A percentile compares a stretch with the other conserved stretches of the same genome.
phyloP scores from a whole-genome alignment of 30 jellyfish, hydroid and myxozoan species.

The Catostylus mosaicus region DNA sequence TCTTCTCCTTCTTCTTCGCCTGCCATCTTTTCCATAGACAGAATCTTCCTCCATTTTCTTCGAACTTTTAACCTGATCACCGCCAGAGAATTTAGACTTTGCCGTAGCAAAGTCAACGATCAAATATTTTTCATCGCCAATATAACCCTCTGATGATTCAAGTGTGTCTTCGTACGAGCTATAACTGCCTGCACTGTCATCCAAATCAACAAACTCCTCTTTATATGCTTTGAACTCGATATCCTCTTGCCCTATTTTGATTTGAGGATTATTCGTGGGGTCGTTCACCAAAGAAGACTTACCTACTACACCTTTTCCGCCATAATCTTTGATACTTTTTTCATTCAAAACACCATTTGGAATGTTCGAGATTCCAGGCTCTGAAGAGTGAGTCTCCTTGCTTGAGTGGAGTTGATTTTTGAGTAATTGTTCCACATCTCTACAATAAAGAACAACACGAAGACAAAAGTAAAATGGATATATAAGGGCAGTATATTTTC shows the following conservation, averaged over 20 bases:
- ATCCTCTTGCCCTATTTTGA: not conserved
- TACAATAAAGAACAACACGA: not conserved
- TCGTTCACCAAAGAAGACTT: not conserved
- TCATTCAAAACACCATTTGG: constrained; percentile 40
- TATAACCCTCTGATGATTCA: constrained; percentile 68
- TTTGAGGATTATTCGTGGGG: not conserved
- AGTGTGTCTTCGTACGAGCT: constrained; percentile 28
- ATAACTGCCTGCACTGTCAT: constrained; percentile 23
- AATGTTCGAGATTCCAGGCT: not conserved
- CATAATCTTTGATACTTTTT: not conserved
- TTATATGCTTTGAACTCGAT: not conserved
- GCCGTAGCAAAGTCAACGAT: constrained; percentile 76
- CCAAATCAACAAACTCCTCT: constrained; percentile 9
- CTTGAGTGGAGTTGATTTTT: constrained; percentile 31
- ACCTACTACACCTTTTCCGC: not conserved
- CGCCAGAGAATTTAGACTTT: not conserved
- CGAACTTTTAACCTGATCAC: not conserved
- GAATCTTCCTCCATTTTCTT: constrained; percentile 14
- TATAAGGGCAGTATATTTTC: not conserved
- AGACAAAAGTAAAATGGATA: constrained; percentile 7
- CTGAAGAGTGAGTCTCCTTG: constrained; percentile 21
- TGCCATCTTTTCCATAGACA: constrained; percentile 60
- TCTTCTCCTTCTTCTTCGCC: constrained; percentile 49
- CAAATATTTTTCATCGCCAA: constrained; percentile 84
- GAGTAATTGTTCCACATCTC: constrained; percentile 57